Evolutionary conservation across 2,797 vertebrate genomes (phyloP).

Genomic region (Anguilla obscura): DNA sequence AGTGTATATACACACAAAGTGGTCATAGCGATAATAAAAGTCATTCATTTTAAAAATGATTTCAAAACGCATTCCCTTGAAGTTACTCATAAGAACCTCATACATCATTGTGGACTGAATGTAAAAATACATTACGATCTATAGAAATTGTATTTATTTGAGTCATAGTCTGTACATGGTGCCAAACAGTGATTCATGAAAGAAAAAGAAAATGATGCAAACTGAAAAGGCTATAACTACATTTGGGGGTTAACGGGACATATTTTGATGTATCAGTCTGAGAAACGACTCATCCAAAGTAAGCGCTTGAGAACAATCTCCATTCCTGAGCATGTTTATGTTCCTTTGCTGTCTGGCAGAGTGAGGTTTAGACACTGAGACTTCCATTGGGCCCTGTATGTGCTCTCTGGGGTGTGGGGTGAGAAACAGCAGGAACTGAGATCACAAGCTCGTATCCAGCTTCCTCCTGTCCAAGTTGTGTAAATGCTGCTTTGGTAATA

Average conservation of each 20-base stretch:
- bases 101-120: constrained; percentile 8
- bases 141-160: background rate
- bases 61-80: background rate
- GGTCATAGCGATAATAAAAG: background rate
- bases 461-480: background rate
- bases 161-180: background rate
- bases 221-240: background rate
- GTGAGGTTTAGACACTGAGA: background rate
- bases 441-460: background rate
- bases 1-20: background rate
- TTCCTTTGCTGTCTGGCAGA: background rate
- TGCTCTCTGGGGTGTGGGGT: background rate
- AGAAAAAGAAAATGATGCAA: background rate
- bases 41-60: background rate
- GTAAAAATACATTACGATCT: constrained; percentile 10
- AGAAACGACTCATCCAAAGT: background rate
- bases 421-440: background rate
- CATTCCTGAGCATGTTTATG: background rate
- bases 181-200: background rate
- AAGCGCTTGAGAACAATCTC: background rate
- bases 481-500: background rate
- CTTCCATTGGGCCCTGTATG: background rate
- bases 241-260: background rate
- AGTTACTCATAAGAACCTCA: background rate
- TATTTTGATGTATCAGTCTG: background rate